Percentiles rank a stretch among this genome's conserved stretches.
These are phyloP conservation scores for Staurois parvus DNA, from an alignment of 2,797 vertebrate species.

Conservation along the genomic window DNA sequence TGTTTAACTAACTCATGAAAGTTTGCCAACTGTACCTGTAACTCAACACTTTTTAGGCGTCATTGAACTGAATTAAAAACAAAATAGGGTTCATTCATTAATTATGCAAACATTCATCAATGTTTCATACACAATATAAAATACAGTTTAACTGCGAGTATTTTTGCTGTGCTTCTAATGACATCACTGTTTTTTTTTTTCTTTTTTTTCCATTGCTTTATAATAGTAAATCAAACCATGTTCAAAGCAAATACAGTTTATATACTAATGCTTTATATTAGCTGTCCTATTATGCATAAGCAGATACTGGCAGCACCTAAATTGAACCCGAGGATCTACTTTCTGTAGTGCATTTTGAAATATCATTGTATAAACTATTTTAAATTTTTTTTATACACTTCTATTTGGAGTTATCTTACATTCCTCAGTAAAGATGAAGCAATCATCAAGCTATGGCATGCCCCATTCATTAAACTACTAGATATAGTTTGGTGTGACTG, in stretches of 20 bases:
- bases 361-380: constrained; percentile 66
- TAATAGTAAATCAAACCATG: constrained; percentile 37
- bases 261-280: constrained; percentile 37
- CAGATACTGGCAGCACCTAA: constrained; percentile 60
- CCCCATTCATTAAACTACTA: constrained; percentile 68
- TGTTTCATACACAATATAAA: constrained; percentile 67
- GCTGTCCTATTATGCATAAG: constrained; percentile 64
- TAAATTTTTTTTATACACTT: constrained; percentile 61
- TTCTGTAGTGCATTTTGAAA: constrained; percentile 69
- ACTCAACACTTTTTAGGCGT: constrained; percentile 71
- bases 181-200: constrained; percentile 62
- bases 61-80: constrained; percentile 69
- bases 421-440: constrained; percentile 68
- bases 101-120: constrained; percentile 65
- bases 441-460: constrained; percentile 73
- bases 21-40: constrained; percentile 75
- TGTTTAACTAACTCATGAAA: constrained; percentile 78
- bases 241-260: constrained; percentile 48
- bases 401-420: constrained; percentile 74
- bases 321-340: constrained; percentile 63
- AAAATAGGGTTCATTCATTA: constrained; percentile 66
- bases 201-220: constrained; percentile 35
- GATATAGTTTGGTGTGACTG: constrained; percentile 64
- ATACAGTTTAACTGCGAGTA: constrained; percentile 66
- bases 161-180: constrained; percentile 73